A percentile compares a stretch with the other conserved stretches of the same genome.
Evolutionary conservation across 64 coral and sea anemone species (phyloP).

Genomic region (Acropora tenuis): DNA sequence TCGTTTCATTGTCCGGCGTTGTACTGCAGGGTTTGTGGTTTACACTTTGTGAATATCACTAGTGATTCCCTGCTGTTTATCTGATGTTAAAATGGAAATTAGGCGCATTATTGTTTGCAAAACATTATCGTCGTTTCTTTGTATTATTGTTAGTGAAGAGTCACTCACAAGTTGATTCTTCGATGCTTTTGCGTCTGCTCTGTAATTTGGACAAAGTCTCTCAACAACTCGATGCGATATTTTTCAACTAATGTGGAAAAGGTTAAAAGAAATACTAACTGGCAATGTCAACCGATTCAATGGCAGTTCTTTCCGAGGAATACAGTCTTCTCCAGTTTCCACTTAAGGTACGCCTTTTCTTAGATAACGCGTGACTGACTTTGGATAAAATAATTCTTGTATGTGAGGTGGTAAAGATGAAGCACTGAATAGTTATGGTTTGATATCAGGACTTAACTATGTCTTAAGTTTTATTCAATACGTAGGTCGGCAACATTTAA

Average conservation of each 20-base stretch:
- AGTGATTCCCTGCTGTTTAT: not conserved
- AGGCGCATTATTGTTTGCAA: not conserved
- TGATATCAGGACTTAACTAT: not conserved
- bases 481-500: too few species aligned
- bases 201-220: not conserved
- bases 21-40: not conserved
- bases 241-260: not conserved
- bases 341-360: not conserved
- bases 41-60: not conserved
- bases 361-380: not conserved
- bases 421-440: not conserved
- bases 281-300: conserved; percentile 19
- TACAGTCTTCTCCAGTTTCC: not conserved
- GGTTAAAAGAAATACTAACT: not conserved
- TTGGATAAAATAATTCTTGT: not conserved
- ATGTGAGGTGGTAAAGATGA: not conserved
- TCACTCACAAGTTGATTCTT: not conserved
- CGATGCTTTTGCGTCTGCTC: too few species aligned
- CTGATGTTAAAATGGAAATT: conserved; percentile 51
- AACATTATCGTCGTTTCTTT: not conserved
- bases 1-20: not conserved
- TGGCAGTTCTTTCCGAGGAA: conserved; percentile 5
- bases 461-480: not conserved
- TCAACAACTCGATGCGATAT: not conserved
- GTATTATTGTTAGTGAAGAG: not conserved